phyloP scores from a whole-genome alignment of 2,113 vertebrate species.

The Microcebus tavaratra region DNA sequence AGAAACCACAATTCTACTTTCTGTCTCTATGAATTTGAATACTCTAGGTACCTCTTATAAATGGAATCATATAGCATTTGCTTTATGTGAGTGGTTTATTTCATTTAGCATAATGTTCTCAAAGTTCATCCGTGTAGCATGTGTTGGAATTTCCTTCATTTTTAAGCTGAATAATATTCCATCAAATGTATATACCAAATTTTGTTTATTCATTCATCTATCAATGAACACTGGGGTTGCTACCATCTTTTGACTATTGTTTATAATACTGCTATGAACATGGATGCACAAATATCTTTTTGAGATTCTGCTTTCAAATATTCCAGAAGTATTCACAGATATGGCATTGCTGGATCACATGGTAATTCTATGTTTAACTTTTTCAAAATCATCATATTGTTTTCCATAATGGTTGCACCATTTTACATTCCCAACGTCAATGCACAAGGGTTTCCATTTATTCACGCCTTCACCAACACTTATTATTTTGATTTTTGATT shows the following conservation, averaged over 20 bases:
- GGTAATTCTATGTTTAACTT: neutral
- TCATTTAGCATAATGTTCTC: neutral
- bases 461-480: neutral
- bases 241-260: neutral
- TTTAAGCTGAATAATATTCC: neutral
- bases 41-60: neutral
- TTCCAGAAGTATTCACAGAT: neutral
- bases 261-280: neutral
- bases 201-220: neutral
- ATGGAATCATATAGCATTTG: neutral
- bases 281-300: neutral
- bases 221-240: neutral
- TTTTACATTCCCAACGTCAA: neutral
- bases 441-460: neutral
- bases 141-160: neutral
- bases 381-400: neutral
- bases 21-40: neutral
- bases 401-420: neutral
- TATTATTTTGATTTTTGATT: neutral
- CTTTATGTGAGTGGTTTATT: neutral
- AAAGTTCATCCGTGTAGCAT: neutral
- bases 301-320: neutral
- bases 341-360: neutral
- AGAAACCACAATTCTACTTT: too few relatives aligned
- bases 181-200: neutral